Percentiles rank a stretch among this genome's conserved stretches.
Conservation (phyloP, 2,888 invertebrate species). For the Lumbricus terrestris region DNA sequence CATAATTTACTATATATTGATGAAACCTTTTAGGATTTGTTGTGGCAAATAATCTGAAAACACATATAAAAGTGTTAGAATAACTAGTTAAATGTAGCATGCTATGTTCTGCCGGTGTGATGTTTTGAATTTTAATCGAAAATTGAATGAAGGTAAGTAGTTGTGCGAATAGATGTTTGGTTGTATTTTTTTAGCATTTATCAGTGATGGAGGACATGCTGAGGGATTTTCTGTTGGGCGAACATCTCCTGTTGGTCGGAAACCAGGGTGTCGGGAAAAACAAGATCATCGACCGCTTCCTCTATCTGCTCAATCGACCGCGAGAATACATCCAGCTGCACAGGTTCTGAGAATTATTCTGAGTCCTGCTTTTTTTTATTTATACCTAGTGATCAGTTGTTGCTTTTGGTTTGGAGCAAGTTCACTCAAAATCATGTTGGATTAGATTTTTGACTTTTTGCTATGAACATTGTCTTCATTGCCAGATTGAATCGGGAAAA, state of each 20-base stretch:
- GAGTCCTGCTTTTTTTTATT: too few species aligned
- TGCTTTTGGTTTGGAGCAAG: background rate
- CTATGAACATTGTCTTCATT: too few species aligned
- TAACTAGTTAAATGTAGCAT: too few species aligned
- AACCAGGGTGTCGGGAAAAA: slow-evolving; percentile 95
- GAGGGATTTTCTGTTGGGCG: slow-evolving; percentile 85
- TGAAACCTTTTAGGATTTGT: too few species aligned
- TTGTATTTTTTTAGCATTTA: slow-evolving; percentile 68
- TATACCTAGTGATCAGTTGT: background rate
- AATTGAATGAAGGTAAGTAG: background rate
- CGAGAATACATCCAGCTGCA: slow-evolving; percentile 92
- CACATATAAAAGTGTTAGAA: too few species aligned
- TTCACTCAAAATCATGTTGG: too few species aligned
- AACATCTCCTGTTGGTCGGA: slow-evolving; percentile 89
- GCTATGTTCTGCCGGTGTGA: too few species aligned
- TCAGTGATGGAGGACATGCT: slow-evolving; percentile 79
- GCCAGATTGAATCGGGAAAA: too few species aligned
- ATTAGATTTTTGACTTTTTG: too few species aligned
- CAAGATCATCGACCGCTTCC: slow-evolving; percentile 85
- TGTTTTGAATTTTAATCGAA: background rate
- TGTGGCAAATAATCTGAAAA: too few species aligned
- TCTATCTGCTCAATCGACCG: slow-evolving; percentile 83
- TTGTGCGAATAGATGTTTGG: background rate
- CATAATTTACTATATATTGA: too few species aligned
- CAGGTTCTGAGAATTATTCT: slow-evolving; percentile 52